Conservation (phyloP, 2,113 vertebrate genomes). For the Electrona antarctica region DNA sequence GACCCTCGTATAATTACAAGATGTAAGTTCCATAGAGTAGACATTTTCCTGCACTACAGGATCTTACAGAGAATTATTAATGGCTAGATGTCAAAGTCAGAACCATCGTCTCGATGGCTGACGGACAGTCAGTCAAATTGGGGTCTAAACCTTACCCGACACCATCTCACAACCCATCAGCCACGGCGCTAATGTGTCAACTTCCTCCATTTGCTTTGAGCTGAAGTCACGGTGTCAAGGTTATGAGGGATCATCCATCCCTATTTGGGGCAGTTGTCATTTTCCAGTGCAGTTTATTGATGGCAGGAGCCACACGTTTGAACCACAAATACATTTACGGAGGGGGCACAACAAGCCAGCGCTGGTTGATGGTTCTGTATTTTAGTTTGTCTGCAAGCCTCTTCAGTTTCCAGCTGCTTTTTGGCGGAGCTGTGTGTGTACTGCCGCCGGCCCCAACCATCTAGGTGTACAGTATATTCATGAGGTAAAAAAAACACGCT, state of each 20-base stretch:
- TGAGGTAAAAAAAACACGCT: constrained; percentile 45
- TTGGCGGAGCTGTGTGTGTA: constrained; percentile 27
- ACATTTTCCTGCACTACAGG: too few relatives aligned
- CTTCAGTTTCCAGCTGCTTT: constrained; percentile 39
- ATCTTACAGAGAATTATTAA: neutral
- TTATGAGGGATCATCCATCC: neutral
- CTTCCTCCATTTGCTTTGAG: neutral
- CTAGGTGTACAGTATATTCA: constrained; percentile 51
- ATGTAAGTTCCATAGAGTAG: too few relatives aligned
- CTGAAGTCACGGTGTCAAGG: neutral
- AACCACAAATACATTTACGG: constrained; percentile 30
- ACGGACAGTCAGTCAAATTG: neutral
- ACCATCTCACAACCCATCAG: neutral
- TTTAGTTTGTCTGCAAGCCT: constrained; percentile 25
- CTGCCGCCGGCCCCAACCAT: neutral
- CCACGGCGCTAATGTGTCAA: neutral
- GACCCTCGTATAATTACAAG: too few relatives aligned
- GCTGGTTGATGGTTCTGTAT: constrained; percentile 13
- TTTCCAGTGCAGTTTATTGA: constrained; percentile 2
- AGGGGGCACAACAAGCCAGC: constrained; percentile 20
- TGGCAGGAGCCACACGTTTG: neutral
- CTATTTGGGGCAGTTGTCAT: neutral
- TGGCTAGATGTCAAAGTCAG: neutral
- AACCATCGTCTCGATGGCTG: neutral
- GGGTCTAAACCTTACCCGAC: neutral